Evolutionary conservation across 2,888 invertebrate genomes (phyloP).

Genomic region (Stenurella melanura): DNA sequence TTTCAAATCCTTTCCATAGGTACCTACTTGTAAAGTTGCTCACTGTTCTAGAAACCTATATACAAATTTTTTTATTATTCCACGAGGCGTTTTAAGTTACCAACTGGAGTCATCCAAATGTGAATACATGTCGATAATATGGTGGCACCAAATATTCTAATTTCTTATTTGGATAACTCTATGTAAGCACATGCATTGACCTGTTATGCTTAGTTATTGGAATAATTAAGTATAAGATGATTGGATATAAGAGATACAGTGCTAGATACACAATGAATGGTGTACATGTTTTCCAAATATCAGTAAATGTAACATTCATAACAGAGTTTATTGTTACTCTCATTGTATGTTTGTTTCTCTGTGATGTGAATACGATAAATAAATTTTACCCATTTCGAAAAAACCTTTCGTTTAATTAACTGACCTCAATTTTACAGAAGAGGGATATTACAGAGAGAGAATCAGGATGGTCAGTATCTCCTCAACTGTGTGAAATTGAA

Average conservation of each 20-base stretch:
- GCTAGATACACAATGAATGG: constrained; percentile 68
- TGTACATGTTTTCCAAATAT: constrained; percentile 72
- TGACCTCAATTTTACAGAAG: too few relatives aligned
- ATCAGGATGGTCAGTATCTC: too few relatives aligned
- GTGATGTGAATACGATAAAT: constrained; percentile 74
- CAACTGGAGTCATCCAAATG: constrained; percentile 18
- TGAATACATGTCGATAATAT: constrained; percentile 14
- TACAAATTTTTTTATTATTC: constrained; percentile 33
- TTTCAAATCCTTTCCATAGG: constrained; percentile 14
- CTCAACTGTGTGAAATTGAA: too few relatives aligned
- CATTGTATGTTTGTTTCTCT: constrained; percentile 74
- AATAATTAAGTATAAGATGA: constrained; percentile 68
- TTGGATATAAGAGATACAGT: constrained; percentile 65
- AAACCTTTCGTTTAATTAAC: constrained; percentile 31
- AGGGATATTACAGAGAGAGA: too few relatives aligned
- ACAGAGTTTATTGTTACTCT: constrained; percentile 70
- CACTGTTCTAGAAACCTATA: constrained; percentile 18
- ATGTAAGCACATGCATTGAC: constrained; percentile 62
- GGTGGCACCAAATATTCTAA: constrained; percentile 17
- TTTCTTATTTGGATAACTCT: constrained; percentile 34
- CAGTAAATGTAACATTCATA: constrained; percentile 72
- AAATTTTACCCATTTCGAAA: constrained; percentile 73
- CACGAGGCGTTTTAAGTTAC: constrained; percentile 39
- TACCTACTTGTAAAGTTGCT: constrained; percentile 32
- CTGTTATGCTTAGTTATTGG: constrained; percentile 71